phyloP scores from a whole-genome alignment of 2,888 invertebrate species.

The Epistrophella euchroma region DNA sequence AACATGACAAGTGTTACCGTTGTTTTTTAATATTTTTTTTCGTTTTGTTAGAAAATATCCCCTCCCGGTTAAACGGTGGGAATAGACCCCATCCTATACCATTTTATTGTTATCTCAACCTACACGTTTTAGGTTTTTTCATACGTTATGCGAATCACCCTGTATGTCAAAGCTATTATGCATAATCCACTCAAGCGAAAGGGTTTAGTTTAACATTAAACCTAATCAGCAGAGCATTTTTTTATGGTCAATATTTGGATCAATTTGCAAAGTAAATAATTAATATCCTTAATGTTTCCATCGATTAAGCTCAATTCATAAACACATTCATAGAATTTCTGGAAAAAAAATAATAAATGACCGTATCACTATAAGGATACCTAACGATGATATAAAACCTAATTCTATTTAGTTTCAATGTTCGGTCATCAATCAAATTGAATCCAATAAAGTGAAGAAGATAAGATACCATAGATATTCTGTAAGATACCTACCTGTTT shows the following conservation, averaged over 20 bases:
- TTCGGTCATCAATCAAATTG: slow-evolving; percentile 16
- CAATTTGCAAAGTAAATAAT: not conserved
- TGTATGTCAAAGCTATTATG: no score
- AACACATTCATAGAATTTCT: not conserved
- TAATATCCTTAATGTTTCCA: not conserved
- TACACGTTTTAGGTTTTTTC: no score
- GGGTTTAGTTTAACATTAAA: not conserved
- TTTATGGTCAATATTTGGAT: not conserved
- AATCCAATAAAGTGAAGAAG: not conserved
- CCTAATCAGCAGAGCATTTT: not conserved
- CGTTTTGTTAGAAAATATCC: no score
- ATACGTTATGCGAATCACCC: no score
- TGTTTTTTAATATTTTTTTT: no score
- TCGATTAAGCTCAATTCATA: not conserved
- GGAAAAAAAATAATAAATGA: not conserved
- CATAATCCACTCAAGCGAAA: not conserved
- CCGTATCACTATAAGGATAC: not conserved
- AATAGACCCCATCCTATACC: no score
- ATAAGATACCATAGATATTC: not conserved
- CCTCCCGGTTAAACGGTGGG: no score
- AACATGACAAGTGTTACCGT: no score
- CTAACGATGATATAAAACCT: not conserved
- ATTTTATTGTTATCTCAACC: no score
- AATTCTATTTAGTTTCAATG: not conserved
- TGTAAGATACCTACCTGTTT: not conserved